Evolutionary conservation across 2,113 vertebrate species (phyloP).

Genomic region (Eubucco bourcierii): DNA sequence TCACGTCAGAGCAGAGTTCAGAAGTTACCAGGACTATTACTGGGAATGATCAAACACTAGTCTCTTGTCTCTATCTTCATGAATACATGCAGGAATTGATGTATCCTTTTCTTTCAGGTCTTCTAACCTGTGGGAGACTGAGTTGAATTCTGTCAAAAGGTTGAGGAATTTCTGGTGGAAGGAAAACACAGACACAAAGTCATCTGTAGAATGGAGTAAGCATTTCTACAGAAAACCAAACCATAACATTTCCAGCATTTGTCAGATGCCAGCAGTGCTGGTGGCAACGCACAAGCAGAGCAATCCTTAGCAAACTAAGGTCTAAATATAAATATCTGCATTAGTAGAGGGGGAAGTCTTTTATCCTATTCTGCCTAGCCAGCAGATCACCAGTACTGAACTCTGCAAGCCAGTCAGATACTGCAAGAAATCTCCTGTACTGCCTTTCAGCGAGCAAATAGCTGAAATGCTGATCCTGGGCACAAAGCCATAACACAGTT

Average conservation of each 20-base stretch:
- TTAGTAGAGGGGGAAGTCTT: background rate
- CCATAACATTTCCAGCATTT: background rate
- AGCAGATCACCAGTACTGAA: background rate
- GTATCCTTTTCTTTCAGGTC: background rate
- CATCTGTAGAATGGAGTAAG: background rate
- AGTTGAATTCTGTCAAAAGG: background rate
- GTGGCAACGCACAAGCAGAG: background rate
- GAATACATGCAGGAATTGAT: background rate
- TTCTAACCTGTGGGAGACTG: background rate
- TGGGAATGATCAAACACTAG: background rate
- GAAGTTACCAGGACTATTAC: background rate
- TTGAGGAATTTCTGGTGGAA: background rate
- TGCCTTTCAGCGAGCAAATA: background rate
- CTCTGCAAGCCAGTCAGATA: background rate
- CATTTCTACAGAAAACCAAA: background rate
- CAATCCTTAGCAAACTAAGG: background rate
- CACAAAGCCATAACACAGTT: background rate
- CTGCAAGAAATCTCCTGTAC: background rate
- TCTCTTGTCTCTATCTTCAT: background rate
- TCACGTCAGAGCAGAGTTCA: background rate
- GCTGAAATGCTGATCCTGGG: background rate
- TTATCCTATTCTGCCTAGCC: background rate
- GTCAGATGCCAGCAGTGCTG: background rate
- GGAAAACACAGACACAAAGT: rapidly evolving
- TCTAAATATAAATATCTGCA: background rate